These are phyloP conservation scores for Acholoe squamosa DNA, from an alignment of 2,888 invertebrate species.

Conservation along the genomic window DNA sequence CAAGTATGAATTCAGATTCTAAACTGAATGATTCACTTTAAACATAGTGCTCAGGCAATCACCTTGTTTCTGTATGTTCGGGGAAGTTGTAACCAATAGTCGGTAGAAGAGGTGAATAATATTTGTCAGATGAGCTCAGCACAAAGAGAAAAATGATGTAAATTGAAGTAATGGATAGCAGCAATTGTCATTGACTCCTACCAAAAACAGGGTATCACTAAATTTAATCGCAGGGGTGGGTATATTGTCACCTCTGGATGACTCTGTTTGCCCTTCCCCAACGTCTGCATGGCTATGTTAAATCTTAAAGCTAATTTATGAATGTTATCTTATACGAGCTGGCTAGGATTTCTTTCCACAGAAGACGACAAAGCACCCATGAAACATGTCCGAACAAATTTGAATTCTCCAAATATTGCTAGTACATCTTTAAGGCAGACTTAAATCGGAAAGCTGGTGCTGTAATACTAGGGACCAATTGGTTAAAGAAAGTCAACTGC, in stretches of 20 bases:
- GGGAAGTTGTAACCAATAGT: constrained; percentile 20
- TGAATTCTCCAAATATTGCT: not conserved
- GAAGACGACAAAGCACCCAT: no score
- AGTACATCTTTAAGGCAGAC: no score
- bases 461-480: not conserved
- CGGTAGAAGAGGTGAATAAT: not conserved
- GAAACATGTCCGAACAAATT: no score
- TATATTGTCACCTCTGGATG: constrained; percentile 38
- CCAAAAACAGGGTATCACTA: constrained; percentile 40
- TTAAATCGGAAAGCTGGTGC: no score
- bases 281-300: no score
- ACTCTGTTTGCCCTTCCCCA: not conserved
- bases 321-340: not conserved
- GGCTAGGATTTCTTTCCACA: no score
- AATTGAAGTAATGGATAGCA: not conserved
- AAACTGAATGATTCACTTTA: no score
- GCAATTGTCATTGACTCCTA: constrained; percentile 42
- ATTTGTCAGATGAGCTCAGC: constrained; percentile 44
- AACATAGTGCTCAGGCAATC: not conserved
- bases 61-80: not conserved
- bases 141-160: constrained; percentile 51
- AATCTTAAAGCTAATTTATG: not conserved
- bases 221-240: constrained; percentile 31
- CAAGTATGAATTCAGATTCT: no score
- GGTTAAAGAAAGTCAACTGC: constrained; percentile 22